phyloP scores from a whole-genome alignment of 1,140 invertebrate genomes.

The Doryteuthis pealeii region DNA sequence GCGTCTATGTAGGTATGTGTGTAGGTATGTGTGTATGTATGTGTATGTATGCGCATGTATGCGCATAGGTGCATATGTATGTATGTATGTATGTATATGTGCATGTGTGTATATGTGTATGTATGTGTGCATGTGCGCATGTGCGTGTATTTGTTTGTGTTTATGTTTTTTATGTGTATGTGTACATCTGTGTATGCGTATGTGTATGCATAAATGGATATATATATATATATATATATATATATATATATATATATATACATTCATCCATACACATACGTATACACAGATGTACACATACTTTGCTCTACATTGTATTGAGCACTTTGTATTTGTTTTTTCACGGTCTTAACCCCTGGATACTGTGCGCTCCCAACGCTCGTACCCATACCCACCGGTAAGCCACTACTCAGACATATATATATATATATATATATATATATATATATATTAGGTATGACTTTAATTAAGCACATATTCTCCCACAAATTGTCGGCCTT shows the following conservation, averaged over 20 bases:
- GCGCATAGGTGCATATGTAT: slow-evolving; percentile 26
- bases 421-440: slow-evolving; percentile 11
- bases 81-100: slow-evolving; percentile 22
- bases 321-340: too few species aligned
- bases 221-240: slow-evolving; percentile 1
- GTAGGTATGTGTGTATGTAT: slow-evolving; percentile 28
- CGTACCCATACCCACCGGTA: not conserved
- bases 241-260: slow-evolving; percentile 16
- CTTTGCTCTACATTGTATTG: too few species aligned
- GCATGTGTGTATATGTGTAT: slow-evolving; percentile 20
- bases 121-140: slow-evolving; percentile 21
- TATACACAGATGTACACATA: slow-evolving; percentile 12
- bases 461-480: too few species aligned
- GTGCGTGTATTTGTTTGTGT: slow-evolving; percentile 28
- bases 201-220: slow-evolving; percentile 22
- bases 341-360: too few species aligned
- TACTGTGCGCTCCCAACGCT: too few species aligned
- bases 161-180: too few species aligned
- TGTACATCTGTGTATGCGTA: slow-evolving; percentile 25
- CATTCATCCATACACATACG: slow-evolving; percentile 20
- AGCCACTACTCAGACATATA: not conserved
- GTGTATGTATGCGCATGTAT: slow-evolving; percentile 22
- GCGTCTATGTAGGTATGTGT: slow-evolving; percentile 29
- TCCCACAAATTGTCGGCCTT: too few species aligned
- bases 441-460: slow-evolving; percentile 6